Base-by-base conservation (phyloP, 2,888 invertebrate species). In the Yponomeuta cagnagella region DNA sequence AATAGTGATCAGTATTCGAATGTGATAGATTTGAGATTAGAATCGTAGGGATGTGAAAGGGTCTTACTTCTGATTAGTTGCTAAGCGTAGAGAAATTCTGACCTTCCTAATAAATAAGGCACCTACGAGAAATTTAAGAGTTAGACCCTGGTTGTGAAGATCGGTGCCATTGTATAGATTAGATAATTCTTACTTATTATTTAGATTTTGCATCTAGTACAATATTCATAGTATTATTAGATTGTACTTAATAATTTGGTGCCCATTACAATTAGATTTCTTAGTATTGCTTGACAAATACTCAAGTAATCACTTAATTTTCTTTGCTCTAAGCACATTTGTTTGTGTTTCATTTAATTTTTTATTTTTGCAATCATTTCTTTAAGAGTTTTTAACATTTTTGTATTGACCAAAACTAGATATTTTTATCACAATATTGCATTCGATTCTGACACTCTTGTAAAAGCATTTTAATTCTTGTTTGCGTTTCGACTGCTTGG, bases 151-250 rank as follows among this genome's bases (percentile, higher is more conserved):
- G 43, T 69, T 71, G 71, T 52, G 65, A 71, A 63, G 76, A 72
- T 76, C 76, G 75, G 78, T 82, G 83, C 83, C 84, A 84, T 83
- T 78, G 75, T 76, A 77, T 72, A 73, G 73, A 73, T 68, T 72
- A 71, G 68, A 70, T 73, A 58, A 58, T 15, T 58, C 12, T 52
- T 12, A 52, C 10, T 52, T 58, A 58, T 58, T 15, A 12, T 58
- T 12, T 15, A 58, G 4, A 15, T 58, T 15, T 58, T 58, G 52
- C 12, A 58, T 58, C 1, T 68, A 31, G 75, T 79, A 78, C 79
- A 79, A 78, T 77, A 73, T 65, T 65, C 70, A 73, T 80, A 82
- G 80, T 85, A 84, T 83, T 84, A 84, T 79, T 80, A 81, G 77
- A 73, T 67, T 76, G 82, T 86, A 86, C 83, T 86, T 83, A 85